Base-by-base conservation (phyloP, 2,888 invertebrate species). In the Agrochola circellaris region DNA sequence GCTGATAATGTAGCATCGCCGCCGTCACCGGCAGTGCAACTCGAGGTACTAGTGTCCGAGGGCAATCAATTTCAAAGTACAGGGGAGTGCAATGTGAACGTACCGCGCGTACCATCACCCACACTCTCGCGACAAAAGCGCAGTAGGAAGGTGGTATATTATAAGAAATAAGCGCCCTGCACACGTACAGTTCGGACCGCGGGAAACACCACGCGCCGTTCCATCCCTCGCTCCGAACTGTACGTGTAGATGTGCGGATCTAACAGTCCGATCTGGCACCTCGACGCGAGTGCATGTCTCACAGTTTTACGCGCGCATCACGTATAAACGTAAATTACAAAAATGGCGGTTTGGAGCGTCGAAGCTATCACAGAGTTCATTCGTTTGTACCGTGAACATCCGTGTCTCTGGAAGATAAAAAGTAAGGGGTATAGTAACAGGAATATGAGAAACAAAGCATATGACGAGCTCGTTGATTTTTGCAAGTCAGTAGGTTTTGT, bases 361-460 rank as follows among this genome's bases (percentile, higher is more conserved):
- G 42, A 70, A 60, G 8, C 69, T 42, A 6, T 70, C n/a, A 70
- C 75, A 23, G 64, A 79, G 38, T 82, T 82, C 48, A 82, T 76
- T 60, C 76, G 65, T 62, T 34, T 76, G 65, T 76, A 9, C 64
- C 68, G 66, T 65, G 66, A 71, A 76, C 67, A 76, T 74, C 73
- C 73, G 11, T 79, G 81, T 75, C 70, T 80, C 45, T 82, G 82
- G 82, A 71, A 77, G 60, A 66, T 77, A 26, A 77, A 74, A 66
- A 72, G 64, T 73, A 60, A 73, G 45, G 77, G 75, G 42, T 80
- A 82, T 56, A 75, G 13, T 38, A 77, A 77, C 60, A 74, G 73
- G 56, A 65, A 64, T 30, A 45, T 58, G 26, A 65, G 71, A 58
- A 69, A 72, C 48, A 54, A 70, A 51, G 73, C 75, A 56, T 76